phyloP scores from a whole-genome alignment of 2,113 vertebrate species.

The Etheostoma spectabile region DNA sequence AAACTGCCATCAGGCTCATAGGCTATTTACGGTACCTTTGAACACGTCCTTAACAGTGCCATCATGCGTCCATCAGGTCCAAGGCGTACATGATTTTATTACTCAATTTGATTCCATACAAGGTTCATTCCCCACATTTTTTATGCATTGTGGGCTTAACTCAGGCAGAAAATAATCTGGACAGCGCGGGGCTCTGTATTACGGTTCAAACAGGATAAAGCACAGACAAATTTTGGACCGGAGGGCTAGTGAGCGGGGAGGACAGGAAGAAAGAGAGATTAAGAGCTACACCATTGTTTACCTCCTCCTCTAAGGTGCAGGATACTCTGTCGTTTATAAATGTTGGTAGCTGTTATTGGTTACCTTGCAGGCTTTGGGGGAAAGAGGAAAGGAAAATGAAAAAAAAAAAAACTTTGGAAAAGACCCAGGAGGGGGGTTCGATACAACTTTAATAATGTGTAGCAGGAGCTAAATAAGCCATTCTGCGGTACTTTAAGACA shows the following conservation, averaged over 20 bases:
- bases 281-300: constrained; percentile 79
- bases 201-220: constrained; percentile 66
- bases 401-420: constrained; percentile 67
- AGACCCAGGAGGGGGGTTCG: constrained; percentile 76
- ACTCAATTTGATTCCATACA: constrained; percentile 75
- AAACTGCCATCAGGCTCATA: constrained; percentile 57
- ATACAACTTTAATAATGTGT: constrained; percentile 85
- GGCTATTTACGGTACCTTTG: constrained; percentile 64
- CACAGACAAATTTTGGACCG: constrained; percentile 62
- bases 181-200: constrained; percentile 53
- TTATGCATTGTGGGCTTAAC: constrained; percentile 71
- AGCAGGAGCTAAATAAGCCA: constrained; percentile 82
- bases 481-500: constrained; percentile 80
- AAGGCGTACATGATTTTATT: constrained; percentile 66
- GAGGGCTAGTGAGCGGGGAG: constrained; percentile 60
- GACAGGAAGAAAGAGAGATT: constrained; percentile 75
- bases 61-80: constrained; percentile 70
- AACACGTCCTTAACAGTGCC: constrained; percentile 72
- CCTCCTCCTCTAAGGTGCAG: constrained; percentile 76
- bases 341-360: constrained; percentile 78
- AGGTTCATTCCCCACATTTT: constrained; percentile 74
- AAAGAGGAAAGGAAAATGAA: constrained; percentile 57
- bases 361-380: constrained; percentile 73
- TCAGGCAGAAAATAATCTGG: constrained; percentile 74
- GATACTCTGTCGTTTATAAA: constrained; percentile 80